Base-by-base conservation (phyloP, 2,888 invertebrate species). In the Rhingia rostrata region DNA sequence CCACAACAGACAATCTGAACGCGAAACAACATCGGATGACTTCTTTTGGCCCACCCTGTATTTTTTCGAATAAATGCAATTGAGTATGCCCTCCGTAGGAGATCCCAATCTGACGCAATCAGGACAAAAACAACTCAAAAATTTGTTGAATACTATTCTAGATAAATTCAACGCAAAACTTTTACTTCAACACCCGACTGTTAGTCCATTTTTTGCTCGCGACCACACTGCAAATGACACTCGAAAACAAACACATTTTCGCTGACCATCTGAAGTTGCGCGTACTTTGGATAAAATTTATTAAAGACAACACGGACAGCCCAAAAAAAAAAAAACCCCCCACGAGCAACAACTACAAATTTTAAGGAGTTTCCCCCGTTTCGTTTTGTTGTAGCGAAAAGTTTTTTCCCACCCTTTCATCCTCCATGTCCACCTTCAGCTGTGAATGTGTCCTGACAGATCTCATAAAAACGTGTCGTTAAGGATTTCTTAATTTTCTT, bases 401-500 rank as follows among this genome's bases (percentile, higher is more conserved):
- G 69, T 83, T 79, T 64, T 60, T 30, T 60, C 54, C 49, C 45
- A 10, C 35, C 37, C 63, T 22, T 30, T 49, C 49, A 10, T 45
- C 53, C 41, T 60, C n/a, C 47, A 9, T 33, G 61, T 64, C 69
- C 70, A 66, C 54, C 61, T 66, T 60, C 37, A 72, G 70, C 66
- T 45, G 53, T 70, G 77, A 66, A 41, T 70, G 63, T 61, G 30
- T 75, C 60, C 61, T 70, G 84, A 74, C 80, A 80, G 80, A 64
- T 85, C 81, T 77, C 85, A 81, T 85, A 85, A 81, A 81, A 85
- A 70, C 60, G 75, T 85, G 85, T 81, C 85, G 85, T 85, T 85
- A 81, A 85, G 85, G 85, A 81, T 85, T 85, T 81, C 85, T 85
- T 85, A 81, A 85, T 85, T 85, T 85, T 85, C 85, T 77, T 85